A percentile compares a stretch with the other conserved stretches of the same genome.
These are phyloP conservation scores for Cochlearius cochlearius DNA, from an alignment of 2,113 vertebrate genomes.

Conservation along the genomic window DNA sequence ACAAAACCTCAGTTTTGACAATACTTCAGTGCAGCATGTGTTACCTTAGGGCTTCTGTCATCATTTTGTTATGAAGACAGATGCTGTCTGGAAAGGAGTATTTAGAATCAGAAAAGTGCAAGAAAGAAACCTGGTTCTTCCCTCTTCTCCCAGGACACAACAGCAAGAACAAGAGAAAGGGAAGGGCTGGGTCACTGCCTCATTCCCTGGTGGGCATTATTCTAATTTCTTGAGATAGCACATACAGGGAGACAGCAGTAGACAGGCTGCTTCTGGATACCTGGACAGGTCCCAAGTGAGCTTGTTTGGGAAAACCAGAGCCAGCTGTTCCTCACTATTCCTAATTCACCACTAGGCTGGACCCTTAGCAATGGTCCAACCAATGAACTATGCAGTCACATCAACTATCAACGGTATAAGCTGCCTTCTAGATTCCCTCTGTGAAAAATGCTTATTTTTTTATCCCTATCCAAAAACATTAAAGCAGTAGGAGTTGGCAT, in stretches of 20 bases:
- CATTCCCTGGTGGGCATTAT: background rate
- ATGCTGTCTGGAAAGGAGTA: background rate
- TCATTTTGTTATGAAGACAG: background rate
- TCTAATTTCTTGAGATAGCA: background rate
- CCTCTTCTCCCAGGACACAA: background rate
- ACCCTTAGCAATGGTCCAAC: background rate
- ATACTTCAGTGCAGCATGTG: background rate
- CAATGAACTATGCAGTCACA: background rate
- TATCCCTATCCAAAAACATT: background rate
- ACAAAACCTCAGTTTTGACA: background rate
- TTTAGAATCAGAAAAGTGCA: background rate
- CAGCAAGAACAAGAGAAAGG: background rate
- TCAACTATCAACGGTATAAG: background rate
- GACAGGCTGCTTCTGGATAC: background rate
- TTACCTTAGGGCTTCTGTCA: background rate
- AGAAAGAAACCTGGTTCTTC: background rate
- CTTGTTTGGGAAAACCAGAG: background rate
- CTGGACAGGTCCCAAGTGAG: background rate
- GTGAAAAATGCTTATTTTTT: background rate
- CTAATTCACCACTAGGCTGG: background rate
- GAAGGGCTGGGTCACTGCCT: background rate
- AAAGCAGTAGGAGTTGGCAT: background rate
- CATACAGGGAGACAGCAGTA: fast-evolving
- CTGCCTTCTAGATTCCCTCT: background rate
- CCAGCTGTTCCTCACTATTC: background rate